Conservation (phyloP, 1,140 invertebrate species). For the Megalonaias nervosa region DNA sequence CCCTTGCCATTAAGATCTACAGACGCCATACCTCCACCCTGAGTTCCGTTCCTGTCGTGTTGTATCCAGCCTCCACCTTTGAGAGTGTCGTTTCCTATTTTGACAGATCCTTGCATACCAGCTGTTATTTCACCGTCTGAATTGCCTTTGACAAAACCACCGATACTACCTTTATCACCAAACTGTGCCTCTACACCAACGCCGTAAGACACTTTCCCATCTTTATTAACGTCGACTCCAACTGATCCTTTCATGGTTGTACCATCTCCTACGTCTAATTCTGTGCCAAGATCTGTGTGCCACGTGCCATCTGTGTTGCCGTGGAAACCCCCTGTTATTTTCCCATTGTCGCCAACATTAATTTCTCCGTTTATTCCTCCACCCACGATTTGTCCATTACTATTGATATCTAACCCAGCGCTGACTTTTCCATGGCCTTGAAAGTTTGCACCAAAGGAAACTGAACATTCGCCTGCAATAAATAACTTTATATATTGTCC, state of each 20-base stretch:
- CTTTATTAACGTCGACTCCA: background rate
- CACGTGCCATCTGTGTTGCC: background rate
- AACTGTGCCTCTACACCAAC: slow-evolving; percentile 4
- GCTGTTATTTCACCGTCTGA: slow-evolving; percentile 5
- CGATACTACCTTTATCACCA: background rate
- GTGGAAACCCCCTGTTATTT: background rate
- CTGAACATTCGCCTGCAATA: too few species aligned
- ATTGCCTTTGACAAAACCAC: slow-evolving; percentile 2
- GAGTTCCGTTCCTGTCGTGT: background rate
- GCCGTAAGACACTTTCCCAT: background rate
- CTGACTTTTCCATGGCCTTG: background rate
- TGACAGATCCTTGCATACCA: background rate
- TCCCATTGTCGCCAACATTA: background rate
- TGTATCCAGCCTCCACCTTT: background rate
- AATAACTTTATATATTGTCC: too few species aligned
- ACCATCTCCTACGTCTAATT: slow-evolving; percentile 2
- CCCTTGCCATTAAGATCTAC: background rate
- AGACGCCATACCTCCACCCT: background rate
- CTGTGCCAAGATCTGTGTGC: background rate
- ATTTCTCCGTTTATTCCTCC: background rate
- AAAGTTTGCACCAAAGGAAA: too few species aligned
- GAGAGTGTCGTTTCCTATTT: background rate
- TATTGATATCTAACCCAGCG: background rate
- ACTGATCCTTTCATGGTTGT: background rate
- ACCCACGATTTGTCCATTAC: background rate